These are phyloP conservation scores for Myotis findleyi DNA, from an alignment of 2,797 vertebrate genomes.

Conservation along the genomic window DNA sequence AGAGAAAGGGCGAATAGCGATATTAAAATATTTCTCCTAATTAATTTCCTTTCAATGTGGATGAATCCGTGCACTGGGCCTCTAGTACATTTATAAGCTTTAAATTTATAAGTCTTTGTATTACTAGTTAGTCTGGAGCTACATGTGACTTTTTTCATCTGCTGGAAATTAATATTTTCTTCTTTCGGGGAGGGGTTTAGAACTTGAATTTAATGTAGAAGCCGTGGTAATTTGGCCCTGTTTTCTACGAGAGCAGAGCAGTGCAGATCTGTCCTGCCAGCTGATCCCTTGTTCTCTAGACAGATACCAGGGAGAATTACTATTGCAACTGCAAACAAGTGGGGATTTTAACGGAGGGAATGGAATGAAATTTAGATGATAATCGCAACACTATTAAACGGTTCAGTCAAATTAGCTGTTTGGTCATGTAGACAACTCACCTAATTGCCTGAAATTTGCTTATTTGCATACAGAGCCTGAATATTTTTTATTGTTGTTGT, in stretches of 20 bases:
- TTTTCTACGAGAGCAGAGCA: not conserved
- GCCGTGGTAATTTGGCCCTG: not conserved
- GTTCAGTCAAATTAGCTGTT: not conserved
- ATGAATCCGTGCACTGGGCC: too few relatives aligned
- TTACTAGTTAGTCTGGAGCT: not conserved
- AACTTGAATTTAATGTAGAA: not conserved
- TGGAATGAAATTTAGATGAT: not conserved
- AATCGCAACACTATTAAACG: not conserved
- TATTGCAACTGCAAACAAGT: conserved; percentile 19
- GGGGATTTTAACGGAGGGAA: not conserved
- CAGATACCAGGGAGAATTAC: not conserved
- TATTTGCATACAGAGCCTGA: not conserved
- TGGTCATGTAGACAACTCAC: not conserved
- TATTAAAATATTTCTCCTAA: too few relatives aligned
- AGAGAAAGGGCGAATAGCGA: too few relatives aligned
- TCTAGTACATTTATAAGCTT: not conserved
- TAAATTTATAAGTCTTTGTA: not conserved
- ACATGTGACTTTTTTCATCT: conserved; percentile 37
- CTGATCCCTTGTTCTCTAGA: not conserved
- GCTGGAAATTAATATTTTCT: conserved; percentile 28
- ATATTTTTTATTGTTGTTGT: not conserved
- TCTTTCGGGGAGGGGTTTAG: not conserved
- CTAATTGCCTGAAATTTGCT: not conserved
- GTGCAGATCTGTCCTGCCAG: not conserved
- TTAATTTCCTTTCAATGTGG: too few relatives aligned